A percentile compares a stretch with the other conserved stretches of the same genome.
Evolutionary conservation across 2,113 vertebrate genomes (phyloP).

Genomic region (Erythrocercus mccallii): DNA sequence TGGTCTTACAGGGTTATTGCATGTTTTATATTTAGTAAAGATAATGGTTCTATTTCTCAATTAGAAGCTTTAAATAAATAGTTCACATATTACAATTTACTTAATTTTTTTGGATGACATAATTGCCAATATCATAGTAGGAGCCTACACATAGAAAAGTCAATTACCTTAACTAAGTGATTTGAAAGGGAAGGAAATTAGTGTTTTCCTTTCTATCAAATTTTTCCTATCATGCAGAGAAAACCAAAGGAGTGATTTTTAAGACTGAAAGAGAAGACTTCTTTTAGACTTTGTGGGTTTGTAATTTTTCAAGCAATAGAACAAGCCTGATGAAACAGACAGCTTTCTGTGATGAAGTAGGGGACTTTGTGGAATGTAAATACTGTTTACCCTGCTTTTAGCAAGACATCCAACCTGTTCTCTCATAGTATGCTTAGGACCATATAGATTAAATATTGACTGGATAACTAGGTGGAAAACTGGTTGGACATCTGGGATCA

Average conservation of each 20-base stretch:
- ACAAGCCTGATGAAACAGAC: background rate
- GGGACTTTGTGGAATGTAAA: background rate
- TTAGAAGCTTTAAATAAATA: background rate
- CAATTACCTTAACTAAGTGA: background rate
- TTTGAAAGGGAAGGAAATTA: background rate
- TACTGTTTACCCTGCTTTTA: background rate
- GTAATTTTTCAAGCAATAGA: background rate
- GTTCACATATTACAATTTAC: background rate
- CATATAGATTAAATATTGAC: background rate
- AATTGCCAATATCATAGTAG: background rate
- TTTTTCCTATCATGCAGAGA: background rate
- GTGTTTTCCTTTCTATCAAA: background rate
- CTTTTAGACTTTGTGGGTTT: background rate
- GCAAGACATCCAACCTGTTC: background rate
- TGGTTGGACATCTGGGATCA: background rate
- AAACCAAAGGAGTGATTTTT: background rate
- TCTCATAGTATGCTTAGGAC: background rate
- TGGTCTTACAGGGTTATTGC: background rate
- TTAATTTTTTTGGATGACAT: background rate
- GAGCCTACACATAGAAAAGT: background rate
- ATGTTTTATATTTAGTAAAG: background rate
- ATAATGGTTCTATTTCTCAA: background rate
- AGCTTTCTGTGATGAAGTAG: background rate
- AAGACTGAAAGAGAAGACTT: background rate
- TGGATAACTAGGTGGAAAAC: background rate